Evolutionary conservation across 2,888 invertebrate genomes (phyloP), one percentile per base, ranked within the genome.

Genomic region (Rhagonycha fulva): DNA sequence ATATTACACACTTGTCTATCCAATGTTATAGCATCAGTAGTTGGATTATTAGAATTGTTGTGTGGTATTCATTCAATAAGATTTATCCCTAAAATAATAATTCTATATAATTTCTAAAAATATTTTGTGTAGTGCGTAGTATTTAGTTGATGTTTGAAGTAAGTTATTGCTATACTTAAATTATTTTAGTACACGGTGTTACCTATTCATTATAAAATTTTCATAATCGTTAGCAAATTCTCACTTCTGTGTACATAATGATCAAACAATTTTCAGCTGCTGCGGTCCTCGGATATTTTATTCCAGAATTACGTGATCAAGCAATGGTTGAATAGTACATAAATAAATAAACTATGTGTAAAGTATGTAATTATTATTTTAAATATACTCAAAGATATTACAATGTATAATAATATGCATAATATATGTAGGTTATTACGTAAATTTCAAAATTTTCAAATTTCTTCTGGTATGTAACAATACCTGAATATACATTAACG

Each of bases 271-370:
- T 83, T 84, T 75, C 78, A 84, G 84, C 80, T 76, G 81, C 79
- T 19, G 79, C 82, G 19, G 74, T 80, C 62, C 68, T 82, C 26
- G 76, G 82, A 47, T 81, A 80, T 76, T 81, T 81, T 76, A 81
- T 84, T 67, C 83, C 83, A 23, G 82, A 82, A 75, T 80, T 82
- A 71, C 80, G 76, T 70, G 76, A 79, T 68, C 75, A 76, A 72
- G 79, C 83, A 69, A 80, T 83, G 82, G 79, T 81, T 68, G 84
- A 84, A 78, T 84, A 79, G 81, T 76, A 9, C 4, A 63, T 66
- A 24, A 66, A 24, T 19, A 66, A 23, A 19, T 66, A 14, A 24
- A 24, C 10, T 66, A n/a, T 23, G 12, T 12, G 62, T 62, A 63
- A 24, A 63, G 12, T 63, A 63, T 63, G 19, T 19, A 2, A 63